Base-by-base conservation (phyloP, 2,797 vertebrate species). In the Tapirus indicus region DNA sequence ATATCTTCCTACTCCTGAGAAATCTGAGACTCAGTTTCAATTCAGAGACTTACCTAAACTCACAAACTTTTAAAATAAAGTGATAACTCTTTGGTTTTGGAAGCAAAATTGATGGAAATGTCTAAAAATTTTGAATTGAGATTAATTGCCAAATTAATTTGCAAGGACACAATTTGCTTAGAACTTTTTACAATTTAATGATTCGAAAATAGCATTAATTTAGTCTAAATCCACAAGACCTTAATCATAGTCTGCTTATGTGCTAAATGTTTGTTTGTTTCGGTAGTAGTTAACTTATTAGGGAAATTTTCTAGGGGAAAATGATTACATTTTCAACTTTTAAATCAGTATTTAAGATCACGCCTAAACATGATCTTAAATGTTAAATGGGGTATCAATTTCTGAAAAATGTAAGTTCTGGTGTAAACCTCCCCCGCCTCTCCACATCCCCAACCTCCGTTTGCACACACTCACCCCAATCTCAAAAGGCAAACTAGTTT, bases 71-170 rank as follows among this genome's bases (percentile, higher is more conserved):
- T 88, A 32, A 62, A 69, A 75, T 49, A 58, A 91, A 83, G 27
- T 60, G 35, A 11, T 56, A 60, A 58, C 41, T 66, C 60, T 56
- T 69, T 86, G 62, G 35, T 72, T 89, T 62, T 44, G 74, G 27
- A 52, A 93, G 13, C n/a, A 93, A 87, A 90, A 54, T n/a, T 12
- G 52, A 41, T 87, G 17, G 71, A 77, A 60, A 90, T 60, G 5
- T 62, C 54, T 85, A 47, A 49, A 71, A 85, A 25, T 21, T 41
- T 92, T 71, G 79, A 83, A 27, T 25, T 87, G 49, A 95, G 52
- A 75, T 91, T 52, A 89, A 83, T 64, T 58, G 29, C 13, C 47
- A 88, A 29, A 21, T 62, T 77, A 92, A 77, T 78, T 95, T 93
- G 17, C 17, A 41, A 52, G 21, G 27, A 41, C 0, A 38, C 14